A percentile compares a stretch with the other conserved stretches of the same genome.
Conservation (phyloP, 2,888 invertebrate genomes). For the Drosophila affinis region DNA sequence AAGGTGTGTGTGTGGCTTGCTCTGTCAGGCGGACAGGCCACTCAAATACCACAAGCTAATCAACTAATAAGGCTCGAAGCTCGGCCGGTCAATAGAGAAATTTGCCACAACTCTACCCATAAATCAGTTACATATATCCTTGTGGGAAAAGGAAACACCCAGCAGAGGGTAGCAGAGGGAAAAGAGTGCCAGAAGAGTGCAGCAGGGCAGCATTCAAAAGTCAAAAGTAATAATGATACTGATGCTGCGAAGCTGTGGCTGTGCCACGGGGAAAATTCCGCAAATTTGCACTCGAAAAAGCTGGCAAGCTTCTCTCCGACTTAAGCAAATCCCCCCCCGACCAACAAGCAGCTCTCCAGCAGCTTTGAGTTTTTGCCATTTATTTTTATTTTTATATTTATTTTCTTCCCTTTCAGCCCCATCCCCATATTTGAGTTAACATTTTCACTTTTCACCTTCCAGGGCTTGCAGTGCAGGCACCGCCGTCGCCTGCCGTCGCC, state of each 20-base stretch:
- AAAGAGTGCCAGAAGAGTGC: conserved; percentile 1
- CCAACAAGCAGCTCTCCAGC: conserved; percentile 46
- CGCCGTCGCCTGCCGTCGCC: neutral
- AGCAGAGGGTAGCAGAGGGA: conserved; percentile 1
- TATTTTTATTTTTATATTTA: conserved; percentile 25
- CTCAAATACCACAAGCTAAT: conserved; percentile 31
- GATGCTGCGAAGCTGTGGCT: conserved; percentile 24
- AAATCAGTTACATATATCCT: conserved; percentile 7
- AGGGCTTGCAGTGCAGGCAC: conserved; percentile 9
- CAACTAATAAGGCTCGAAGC: conserved; percentile 32
- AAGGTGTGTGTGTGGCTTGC: conserved; percentile 7
- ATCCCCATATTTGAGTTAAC: conserved; percentile 64
- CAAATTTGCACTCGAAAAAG: conserved; percentile 68
- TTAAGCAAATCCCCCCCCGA: conserved; percentile 26
- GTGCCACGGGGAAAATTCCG: conserved; percentile 34
- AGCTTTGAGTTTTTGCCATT: conserved; percentile 33
- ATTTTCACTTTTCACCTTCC: conserved; percentile 34
- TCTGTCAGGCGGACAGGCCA: neutral
- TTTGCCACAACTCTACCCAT: conserved; percentile 3
- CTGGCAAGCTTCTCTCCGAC: conserved; percentile 46
- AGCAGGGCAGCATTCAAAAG: conserved; percentile 44
- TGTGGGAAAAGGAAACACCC: neutral
- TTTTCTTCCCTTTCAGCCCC: conserved; percentile 29
- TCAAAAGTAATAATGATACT: conserved; percentile 63
- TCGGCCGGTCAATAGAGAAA: neutral